phyloP scores from a whole-genome alignment of 1,140 invertebrate species.

The Tetragnatha versicolor region DNA sequence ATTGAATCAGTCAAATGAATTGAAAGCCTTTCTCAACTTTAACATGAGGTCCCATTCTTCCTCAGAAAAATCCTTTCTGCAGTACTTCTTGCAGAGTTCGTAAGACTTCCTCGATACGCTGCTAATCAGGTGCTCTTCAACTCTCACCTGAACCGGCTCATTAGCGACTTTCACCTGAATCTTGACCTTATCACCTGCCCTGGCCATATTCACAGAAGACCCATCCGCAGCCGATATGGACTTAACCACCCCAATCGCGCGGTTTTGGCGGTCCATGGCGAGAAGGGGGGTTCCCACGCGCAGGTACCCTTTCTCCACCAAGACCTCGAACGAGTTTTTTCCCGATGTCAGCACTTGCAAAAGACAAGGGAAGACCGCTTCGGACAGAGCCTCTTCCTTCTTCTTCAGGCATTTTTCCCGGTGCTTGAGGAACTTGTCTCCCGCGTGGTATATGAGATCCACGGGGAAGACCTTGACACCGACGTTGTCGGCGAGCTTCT shows the following conservation, averaged over 20 bases:
- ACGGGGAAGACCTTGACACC: slow-evolving; percentile 98
- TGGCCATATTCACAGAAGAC: slow-evolving; percentile 81
- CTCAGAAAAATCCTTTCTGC: slow-evolving; percentile 94
- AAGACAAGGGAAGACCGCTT: slow-evolving; percentile 98
- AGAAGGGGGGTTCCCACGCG: slow-evolving; percentile 96
- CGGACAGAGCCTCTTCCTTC: slow-evolving; percentile 92
- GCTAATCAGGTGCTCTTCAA: slow-evolving; percentile 92
- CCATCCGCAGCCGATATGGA: slow-evolving; percentile 70
- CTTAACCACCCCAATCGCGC: slow-evolving; percentile 92
- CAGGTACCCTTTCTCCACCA: slow-evolving; percentile 94
- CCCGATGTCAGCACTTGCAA: slow-evolving; percentile 88
- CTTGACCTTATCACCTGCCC: slow-evolving; percentile 97
- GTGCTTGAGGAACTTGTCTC: slow-evolving; percentile 96
- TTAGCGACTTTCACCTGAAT: slow-evolving; percentile 97
- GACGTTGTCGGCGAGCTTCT: slow-evolving; percentile 92
- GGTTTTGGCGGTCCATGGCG: slow-evolving; percentile 91
- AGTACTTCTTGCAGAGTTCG: slow-evolving; percentile 98
- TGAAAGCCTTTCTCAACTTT: slow-evolving; percentile 98
- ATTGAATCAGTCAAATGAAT: too few relatives aligned
- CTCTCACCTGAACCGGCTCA: slow-evolving; percentile 97
- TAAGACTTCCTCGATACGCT: slow-evolving; percentile 97
- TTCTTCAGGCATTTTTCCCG: slow-evolving; percentile 93
- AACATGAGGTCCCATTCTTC: slow-evolving; percentile 98
- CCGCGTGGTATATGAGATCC: slow-evolving; percentile 99
- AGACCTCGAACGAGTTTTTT: slow-evolving; percentile 96